Conservation (phyloP, 2,113 vertebrate species). For the Siniperca knerii region DNA sequence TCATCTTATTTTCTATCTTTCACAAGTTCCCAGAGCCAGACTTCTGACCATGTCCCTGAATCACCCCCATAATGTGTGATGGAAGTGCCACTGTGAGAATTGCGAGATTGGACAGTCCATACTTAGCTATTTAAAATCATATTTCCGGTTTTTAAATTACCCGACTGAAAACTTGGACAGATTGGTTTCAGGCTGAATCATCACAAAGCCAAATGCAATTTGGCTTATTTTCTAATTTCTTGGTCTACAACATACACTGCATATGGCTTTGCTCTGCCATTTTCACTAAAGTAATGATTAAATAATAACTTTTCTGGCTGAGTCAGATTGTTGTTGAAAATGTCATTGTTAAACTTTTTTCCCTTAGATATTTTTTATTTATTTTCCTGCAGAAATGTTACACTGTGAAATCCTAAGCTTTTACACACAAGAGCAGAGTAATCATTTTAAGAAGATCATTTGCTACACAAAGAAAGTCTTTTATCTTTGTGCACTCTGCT, state of each 20-base stretch:
- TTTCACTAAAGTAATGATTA: constrained; percentile 50
- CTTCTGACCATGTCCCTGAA: constrained; percentile 23
- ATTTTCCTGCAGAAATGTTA: constrained; percentile 22
- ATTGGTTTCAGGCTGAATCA: constrained; percentile 64
- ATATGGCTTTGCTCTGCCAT: constrained; percentile 48
- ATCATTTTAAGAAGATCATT: constrained; percentile 67
- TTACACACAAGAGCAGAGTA: constrained; percentile 37
- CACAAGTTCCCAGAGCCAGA: constrained; percentile 4
- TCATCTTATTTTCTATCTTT: constrained; percentile 27
- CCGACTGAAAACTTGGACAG: constrained; percentile 45
- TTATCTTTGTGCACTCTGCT: constrained; percentile 51
- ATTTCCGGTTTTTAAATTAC: constrained; percentile 52
- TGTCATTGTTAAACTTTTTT: constrained; percentile 50
- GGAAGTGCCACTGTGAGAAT: constrained; percentile 18
- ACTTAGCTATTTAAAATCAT: constrained; percentile 43
- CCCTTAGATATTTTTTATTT: constrained; percentile 23
- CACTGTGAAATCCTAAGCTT: constrained; percentile 46
- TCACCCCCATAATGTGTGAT: constrained; percentile 2
- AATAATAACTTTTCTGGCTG: constrained; percentile 53
- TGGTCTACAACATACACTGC: constrained; percentile 48
- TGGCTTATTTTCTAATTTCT: constrained; percentile 67
- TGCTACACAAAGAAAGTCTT: constrained; percentile 42
- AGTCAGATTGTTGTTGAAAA: constrained; percentile 49
- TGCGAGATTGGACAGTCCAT: constrained; percentile 9
- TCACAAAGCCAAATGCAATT: constrained; percentile 66